Evolutionary conservation across 2,888 invertebrate genomes (phyloP).

Genomic region (Limnephilus marmoratus): DNA sequence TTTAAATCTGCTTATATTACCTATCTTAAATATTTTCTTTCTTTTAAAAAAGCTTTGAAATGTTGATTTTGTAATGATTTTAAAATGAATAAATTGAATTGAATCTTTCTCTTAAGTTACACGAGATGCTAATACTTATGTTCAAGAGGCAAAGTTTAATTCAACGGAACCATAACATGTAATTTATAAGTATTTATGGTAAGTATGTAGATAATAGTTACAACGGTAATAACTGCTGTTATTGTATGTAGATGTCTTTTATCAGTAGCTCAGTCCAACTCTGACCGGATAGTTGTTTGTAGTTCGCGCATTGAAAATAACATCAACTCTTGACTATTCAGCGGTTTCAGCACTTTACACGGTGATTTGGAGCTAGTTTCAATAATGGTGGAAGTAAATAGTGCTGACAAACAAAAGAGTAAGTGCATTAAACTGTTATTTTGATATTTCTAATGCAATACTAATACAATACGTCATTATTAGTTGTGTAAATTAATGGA

Average conservation of each 20-base stretch:
- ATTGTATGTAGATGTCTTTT: not conserved
- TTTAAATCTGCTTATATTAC: too few species aligned
- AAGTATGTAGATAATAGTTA: not conserved
- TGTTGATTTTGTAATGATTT: too few species aligned
- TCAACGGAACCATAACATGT: not conserved
- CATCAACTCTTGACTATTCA: not conserved
- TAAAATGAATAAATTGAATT: too few species aligned
- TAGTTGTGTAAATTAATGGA: too few species aligned
- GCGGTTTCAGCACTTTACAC: not conserved
- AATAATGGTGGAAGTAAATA: not conserved
- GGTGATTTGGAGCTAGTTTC: not conserved
- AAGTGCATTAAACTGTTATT: not conserved
- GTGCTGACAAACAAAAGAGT: not conserved
- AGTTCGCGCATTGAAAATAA: not conserved
- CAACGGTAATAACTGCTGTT: not conserved
- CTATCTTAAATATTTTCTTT: too few species aligned
- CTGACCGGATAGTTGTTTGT: not conserved
- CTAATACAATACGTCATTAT: too few species aligned
- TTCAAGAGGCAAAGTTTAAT: not conserved
- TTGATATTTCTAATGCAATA: too few species aligned
- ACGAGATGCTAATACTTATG: not conserved
- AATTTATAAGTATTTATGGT: not conserved
- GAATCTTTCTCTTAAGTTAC: not conserved
- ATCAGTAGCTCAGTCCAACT: slow-evolving; percentile 17
- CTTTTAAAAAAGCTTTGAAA: too few species aligned